Percentiles rank a stretch among this genome's conserved stretches.
Evolutionary conservation across 2,888 invertebrate species (phyloP).

Genomic region (Odiellus spinosus): DNA sequence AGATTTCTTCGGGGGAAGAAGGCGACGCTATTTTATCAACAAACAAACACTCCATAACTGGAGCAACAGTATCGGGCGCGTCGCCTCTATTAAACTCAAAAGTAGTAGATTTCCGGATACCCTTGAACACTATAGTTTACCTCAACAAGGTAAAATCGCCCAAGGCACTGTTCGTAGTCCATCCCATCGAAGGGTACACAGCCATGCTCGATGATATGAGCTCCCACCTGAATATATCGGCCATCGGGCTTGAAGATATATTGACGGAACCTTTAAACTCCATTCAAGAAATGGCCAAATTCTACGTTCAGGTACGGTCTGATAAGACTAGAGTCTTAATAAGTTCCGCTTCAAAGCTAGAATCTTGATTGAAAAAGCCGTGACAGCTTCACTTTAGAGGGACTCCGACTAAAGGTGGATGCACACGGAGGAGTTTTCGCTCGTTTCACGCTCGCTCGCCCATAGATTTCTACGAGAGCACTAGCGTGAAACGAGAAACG

Average conservation of each 20-base stretch:
- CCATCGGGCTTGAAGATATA: slow-evolving; percentile 81
- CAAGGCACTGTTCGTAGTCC: slow-evolving; percentile 40
- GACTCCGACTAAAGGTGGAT: no score
- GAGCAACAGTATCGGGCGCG: slow-evolving; percentile 28
- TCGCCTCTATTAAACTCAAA: slow-evolving; percentile 35
- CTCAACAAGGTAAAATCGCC: slow-evolving; percentile 33
- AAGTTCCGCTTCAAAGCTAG: no score
- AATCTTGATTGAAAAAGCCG: no score
- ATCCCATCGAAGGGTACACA: slow-evolving; percentile 79
- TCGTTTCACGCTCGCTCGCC: no score
- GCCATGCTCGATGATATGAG: slow-evolving; percentile 54
- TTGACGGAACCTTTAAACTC: slow-evolving; percentile 52
- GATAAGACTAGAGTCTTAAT: no score
- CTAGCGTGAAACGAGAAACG: no score
- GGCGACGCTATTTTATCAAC: not conserved
- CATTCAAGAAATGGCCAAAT: slow-evolving; percentile 49
- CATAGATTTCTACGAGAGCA: no score
- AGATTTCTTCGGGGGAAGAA: slow-evolving; percentile 23
- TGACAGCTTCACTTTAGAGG: no score
- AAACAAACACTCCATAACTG: slow-evolving; percentile 18
- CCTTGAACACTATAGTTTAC: slow-evolving; percentile 50
- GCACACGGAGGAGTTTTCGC: no score
- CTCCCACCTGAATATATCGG: slow-evolving; percentile 51
- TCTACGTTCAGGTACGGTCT: slow-evolving; percentile 30
- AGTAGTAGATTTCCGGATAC: slow-evolving; percentile 40